phyloP scores from a whole-genome alignment of 2,113 vertebrate species.

The Oplegnathus fasciatus region DNA sequence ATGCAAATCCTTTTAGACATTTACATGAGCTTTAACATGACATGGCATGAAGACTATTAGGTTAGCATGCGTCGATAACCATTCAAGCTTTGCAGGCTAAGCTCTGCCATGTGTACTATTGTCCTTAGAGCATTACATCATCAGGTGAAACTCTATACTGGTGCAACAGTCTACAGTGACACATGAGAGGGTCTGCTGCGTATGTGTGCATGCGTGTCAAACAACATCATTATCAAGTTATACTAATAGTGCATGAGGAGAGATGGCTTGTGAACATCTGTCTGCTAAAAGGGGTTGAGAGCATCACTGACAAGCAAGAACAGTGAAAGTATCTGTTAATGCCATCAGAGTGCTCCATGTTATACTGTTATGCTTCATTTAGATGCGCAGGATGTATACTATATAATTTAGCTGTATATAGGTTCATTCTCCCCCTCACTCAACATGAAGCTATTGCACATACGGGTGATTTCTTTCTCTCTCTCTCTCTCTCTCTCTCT shows the following conservation, averaged over 20 bases:
- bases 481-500: too few relatives aligned
- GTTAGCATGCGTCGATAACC: background rate
- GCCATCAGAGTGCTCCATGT: background rate
- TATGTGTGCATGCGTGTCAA: background rate
- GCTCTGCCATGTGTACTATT: slow-evolving; percentile 15
- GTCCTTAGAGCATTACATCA: slow-evolving; percentile 18
- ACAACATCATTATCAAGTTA: slow-evolving; percentile 45
- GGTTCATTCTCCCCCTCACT: background rate
- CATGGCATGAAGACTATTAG: background rate
- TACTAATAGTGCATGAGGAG: background rate
- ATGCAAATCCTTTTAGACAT: slow-evolving; percentile 27
- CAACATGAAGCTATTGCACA: background rate
- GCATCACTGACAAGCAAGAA: background rate
- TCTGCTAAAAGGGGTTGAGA: background rate
- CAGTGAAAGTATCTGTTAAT: background rate
- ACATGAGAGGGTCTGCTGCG: slow-evolving; percentile 9
- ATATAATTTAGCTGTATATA: background rate
- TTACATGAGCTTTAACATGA: slow-evolving; percentile 4
- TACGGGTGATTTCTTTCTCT: too few relatives aligned
- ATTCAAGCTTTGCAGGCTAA: background rate
- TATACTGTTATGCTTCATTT: background rate
- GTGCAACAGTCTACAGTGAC: background rate
- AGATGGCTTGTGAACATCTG: background rate
- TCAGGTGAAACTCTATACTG: slow-evolving; percentile 38
- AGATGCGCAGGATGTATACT: background rate